Evolutionary conservation across 2,888 invertebrate genomes (phyloP), one percentile per base, ranked within the genome.

Genomic region (Nesidiocoris tenuis): DNA sequence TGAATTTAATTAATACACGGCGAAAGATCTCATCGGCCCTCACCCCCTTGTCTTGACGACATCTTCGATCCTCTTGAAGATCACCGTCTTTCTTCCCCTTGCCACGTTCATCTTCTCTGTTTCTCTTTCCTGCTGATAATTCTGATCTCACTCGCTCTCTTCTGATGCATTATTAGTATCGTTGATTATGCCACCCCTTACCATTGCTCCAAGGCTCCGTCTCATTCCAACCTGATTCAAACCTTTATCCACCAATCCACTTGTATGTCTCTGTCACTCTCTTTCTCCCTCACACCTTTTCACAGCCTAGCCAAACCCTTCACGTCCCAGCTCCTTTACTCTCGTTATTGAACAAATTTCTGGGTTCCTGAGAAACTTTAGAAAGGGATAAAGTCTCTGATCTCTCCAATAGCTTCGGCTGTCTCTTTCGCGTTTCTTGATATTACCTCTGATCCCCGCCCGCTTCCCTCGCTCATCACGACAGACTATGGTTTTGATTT

Each of bases 1-100:
- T 64, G 64, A 65, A 65, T 74, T 74, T 57, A 74, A 64, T 74
- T 66, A 65, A 64, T 66, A 65, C 54, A 25, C 64, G 74, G 65
- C 64, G 23, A 74, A 56, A 66, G 66, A 65, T 66, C 24, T 74
- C 74, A 65, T 66, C 59, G 65, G 25, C 54, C 56, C 54, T 18
- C 56, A 64, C 23, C 66, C 65, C 2, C 25, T 61, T 18, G 22
- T 22, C 5, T 22, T 22, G 3, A 0, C 2, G 55, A 0, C 7
- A 16, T 61, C 71, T 3, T 54, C 67, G 7, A 12, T 9, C 61
- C 21, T 25, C 59, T 12, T 56, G 22, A 56, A 7, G 24, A n/a
- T 24, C 61, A 9, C 16, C 61, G 18, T 17, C 19, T 67, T 17
- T 25, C 67, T 67, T 7, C 19, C 64, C 19, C 64, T 21, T 24